Base-by-base conservation (phyloP, 2,797 vertebrate species). In the Aphelocoma californica region DNA sequence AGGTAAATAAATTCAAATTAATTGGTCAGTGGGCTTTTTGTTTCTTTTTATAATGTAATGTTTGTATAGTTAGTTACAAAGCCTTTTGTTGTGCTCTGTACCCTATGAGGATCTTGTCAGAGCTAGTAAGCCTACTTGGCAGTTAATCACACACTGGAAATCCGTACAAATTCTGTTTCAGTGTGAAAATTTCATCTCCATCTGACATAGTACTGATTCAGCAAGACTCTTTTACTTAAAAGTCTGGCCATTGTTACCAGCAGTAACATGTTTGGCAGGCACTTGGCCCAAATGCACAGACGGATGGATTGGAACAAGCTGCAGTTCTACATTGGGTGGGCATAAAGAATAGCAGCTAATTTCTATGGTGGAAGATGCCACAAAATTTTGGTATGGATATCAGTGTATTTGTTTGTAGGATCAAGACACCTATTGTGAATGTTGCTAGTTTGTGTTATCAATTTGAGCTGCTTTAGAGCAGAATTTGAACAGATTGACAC, bases 1-100 rank as follows among this genome's bases (percentile, higher is more conserved):
- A 99, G 99, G 99, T 99, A 97, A 91, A 75, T 83, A 64, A 56
- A 81, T 57, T 67, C 13, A 85, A 61, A 79, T 79, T 15, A 48
- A 45, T 86, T 74, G 4, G 9, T 53, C 58, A 11, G 18, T 36
- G 24, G 21, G 10, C 7, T 56, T 81, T 86, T 94, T 73, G 14
- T 78, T 56, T 72, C 25, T 51, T 77, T 42, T 86, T 71, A 26
- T 65, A 64, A 19, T 12, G 21, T 29, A 70, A 8, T 12, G 12
- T 86, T 92, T 65, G 9, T 38, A 2, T 38, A 45, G 54, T 67
- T 92, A 50, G 31, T 78, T 89, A 28, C 44, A 36, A 10, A 54
- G 50, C 7, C 14, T 40, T 84, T 67, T 74, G 12, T 62, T 77
- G 7, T 45, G 51, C 19, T 81, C 19, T 44, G 0, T 61, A 29